phyloP scores from a whole-genome alignment of 2,888 invertebrate species.

The Nemotelus nigrinus region DNA sequence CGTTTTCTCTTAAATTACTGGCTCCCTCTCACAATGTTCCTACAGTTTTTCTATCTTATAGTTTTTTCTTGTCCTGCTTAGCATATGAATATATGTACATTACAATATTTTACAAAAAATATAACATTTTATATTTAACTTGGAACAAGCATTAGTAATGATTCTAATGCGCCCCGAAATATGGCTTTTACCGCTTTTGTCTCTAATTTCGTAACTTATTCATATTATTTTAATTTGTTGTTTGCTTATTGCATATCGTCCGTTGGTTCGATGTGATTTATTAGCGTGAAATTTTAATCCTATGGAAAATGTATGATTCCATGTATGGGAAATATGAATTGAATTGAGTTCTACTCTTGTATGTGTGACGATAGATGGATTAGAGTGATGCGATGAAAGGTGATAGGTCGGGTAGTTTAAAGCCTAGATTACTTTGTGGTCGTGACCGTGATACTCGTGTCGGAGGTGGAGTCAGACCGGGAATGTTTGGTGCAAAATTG shows the following conservation, averaged over 20 bases:
- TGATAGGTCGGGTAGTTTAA: conserved; percentile 82
- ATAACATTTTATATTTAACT: conserved; percentile 11
- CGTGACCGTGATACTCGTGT: conserved; percentile 64
- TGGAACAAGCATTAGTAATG: conserved; percentile 12
- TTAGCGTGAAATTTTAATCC: background rate
- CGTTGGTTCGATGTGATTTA: background rate
- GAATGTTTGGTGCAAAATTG: conserved; percentile 50
- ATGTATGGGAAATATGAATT: background rate
- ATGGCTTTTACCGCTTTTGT: conserved; percentile 26
- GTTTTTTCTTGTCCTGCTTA: conserved; percentile 15
- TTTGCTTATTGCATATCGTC: too few relatives aligned
- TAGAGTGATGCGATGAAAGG: conserved; percentile 69
- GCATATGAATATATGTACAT: conserved; percentile 17
- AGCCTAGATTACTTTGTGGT: conserved; percentile 68
- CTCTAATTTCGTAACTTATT: background rate
- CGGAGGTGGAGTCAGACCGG: conserved; percentile 58
- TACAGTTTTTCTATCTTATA: background rate
- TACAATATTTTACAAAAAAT: conserved; percentile 37
- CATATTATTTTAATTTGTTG: too few relatives aligned
- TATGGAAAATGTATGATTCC: background rate
- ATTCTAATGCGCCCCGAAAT: conserved; percentile 23
- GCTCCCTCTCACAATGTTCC: conserved; percentile 19
- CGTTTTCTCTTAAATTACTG: conserved; percentile 17
- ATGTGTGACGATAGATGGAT: background rate
- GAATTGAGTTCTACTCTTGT: background rate